Conservation (phyloP, 2,888 invertebrate species). For the Hymenopus coronatus region DNA sequence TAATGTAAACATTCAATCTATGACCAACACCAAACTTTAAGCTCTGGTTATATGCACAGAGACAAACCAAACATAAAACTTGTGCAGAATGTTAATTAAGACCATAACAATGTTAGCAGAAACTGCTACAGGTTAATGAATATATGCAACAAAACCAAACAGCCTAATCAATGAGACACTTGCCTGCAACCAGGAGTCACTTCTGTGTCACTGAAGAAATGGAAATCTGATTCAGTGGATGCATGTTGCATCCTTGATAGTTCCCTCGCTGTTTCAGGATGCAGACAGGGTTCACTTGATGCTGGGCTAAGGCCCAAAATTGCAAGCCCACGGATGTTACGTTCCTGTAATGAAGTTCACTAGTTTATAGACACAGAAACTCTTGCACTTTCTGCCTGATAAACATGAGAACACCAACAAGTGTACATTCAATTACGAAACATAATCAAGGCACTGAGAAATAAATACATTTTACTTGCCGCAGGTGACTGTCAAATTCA, state of each 20-base stretch:
- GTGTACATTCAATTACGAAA: too few species aligned
- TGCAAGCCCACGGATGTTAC: background rate
- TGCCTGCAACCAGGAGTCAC: constrained; percentile 66
- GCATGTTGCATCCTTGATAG: constrained; percentile 32
- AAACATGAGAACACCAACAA: too few species aligned
- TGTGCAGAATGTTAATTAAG: too few species aligned
- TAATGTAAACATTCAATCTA: too few species aligned
- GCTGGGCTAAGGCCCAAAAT: background rate
- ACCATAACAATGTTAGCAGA: background rate
- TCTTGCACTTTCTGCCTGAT: too few species aligned
- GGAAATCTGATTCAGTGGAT: constrained; percentile 62
- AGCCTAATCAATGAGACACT: constrained; percentile 40
- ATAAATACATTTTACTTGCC: too few species aligned
- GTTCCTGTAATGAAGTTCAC: background rate
- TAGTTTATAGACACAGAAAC: too few species aligned
- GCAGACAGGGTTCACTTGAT: background rate
- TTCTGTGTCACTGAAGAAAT: constrained; percentile 94
- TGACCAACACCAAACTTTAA: background rate
- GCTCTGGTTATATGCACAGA: background rate
- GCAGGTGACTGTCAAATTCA: too few species aligned
- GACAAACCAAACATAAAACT: too few species aligned
- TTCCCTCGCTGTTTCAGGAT: constrained; percentile 20
- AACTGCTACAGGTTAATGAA: background rate
- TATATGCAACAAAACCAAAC: background rate
- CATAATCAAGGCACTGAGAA: too few species aligned